phyloP scores from a whole-genome alignment of 1,140 invertebrate species.

The Caenorhabditis remanei region DNA sequence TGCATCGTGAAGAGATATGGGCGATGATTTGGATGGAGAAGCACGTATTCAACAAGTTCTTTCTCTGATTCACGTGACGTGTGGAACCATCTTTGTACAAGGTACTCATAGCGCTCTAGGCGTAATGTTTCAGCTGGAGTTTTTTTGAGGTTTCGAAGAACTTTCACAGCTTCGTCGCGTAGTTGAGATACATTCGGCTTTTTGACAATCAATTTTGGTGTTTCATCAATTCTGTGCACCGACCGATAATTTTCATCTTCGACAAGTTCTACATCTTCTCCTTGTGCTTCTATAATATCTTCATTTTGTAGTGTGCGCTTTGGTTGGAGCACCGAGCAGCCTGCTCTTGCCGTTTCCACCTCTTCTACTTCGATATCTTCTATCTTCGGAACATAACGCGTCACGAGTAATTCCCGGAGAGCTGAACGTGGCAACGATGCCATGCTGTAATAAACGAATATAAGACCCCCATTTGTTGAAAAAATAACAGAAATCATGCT shows the following conservation, averaged over 20 bases:
- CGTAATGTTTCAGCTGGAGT: not conserved
- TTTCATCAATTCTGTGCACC: constrained; percentile 25
- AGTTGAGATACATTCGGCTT: not conserved
- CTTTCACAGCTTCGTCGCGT: constrained; percentile 38
- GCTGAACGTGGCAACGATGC: not conserved
- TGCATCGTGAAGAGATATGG: constrained; percentile 12
- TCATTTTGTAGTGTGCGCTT: not conserved
- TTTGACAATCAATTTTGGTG: constrained; percentile 14
- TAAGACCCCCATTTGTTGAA: no score
- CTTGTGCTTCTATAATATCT: not conserved
- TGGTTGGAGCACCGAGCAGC: constrained; percentile 5
- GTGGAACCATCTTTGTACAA: constrained; percentile 15
- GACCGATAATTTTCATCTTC: constrained; percentile 34
- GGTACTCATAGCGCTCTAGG: not conserved
- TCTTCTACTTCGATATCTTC: not conserved
- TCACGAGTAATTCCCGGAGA: not conserved
- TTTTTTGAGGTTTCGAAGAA: not conserved
- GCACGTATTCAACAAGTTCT: constrained; percentile 9
- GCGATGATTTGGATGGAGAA: not conserved
- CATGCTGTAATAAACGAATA: constrained; percentile 13
- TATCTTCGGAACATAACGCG: not conserved
- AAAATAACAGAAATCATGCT: no score
- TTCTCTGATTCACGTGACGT: constrained; percentile 29
- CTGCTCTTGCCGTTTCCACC: not conserved
- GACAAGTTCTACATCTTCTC: constrained; percentile 42